A percentile compares a stretch with the other conserved stretches of the same genome.
Conservation (phyloP, 2,113 vertebrate species). For the Pangasianodon hypophthalmus region DNA sequence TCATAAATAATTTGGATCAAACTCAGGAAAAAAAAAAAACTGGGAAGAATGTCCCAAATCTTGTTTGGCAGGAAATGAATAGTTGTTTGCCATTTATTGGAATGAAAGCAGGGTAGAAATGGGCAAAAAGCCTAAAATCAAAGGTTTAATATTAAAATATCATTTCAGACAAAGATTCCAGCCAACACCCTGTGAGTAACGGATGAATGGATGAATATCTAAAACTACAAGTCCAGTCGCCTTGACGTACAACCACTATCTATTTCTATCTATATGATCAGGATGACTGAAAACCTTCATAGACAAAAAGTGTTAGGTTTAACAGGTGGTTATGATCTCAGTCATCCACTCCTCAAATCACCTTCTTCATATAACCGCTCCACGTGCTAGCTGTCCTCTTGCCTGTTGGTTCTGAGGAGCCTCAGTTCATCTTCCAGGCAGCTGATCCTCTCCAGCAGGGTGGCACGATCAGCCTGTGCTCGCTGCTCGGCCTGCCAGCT, state of each 20-base stretch:
- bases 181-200: not conserved
- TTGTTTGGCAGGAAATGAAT: not conserved
- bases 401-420: constrained; percentile 80
- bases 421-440: constrained; percentile 88
- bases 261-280: not conserved
- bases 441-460: constrained; percentile 81
- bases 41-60: not conserved
- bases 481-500: constrained; percentile 83
- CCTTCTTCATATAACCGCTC: not conserved
- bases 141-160: not conserved
- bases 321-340: not conserved
- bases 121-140: not conserved
- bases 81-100: not conserved
- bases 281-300: constrained; percentile 12
- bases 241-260: not conserved
- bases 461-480: constrained; percentile 82
- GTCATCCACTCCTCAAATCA: not conserved
- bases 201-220: not conserved
- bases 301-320: not conserved
- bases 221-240: not conserved
- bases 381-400: constrained; percentile 76
- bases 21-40: not conserved
- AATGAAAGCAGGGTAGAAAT: not conserved
- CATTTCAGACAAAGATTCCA: not conserved
- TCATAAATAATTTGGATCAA: not conserved